Base-by-base conservation (phyloP, 2,888 invertebrate species). In the Apantesis nais region DNA sequence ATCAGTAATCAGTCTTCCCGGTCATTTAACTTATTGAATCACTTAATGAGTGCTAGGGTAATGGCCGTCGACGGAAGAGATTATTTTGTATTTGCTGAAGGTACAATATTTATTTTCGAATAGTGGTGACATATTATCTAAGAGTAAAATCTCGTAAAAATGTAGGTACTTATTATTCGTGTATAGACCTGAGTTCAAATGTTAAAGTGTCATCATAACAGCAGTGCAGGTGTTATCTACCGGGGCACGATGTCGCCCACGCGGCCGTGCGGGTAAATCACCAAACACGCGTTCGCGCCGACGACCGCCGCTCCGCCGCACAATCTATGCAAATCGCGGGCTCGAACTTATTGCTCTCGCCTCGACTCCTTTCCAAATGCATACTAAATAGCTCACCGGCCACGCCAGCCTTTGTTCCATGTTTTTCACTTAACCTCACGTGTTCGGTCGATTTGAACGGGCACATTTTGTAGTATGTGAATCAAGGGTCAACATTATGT, bases 261-360 rank as follows among this genome's bases (percentile, higher is more conserved):
- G 84, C 88, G 82, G 83, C 82, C 82, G 81, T 82, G 77, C 79
- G 76, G 88, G 89, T 92, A 92, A 91, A 93, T 93, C 92, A 91
- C 90, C 89, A 85, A 91, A 92, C 88, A 82, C 83, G 83, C 81
- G 83, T 75, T 79, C 83, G 85, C 76, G 65, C 66, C 82, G 78
- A 79, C 77, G 62, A 61, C 72, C 78, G 69, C 72, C 86, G 82
- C 78, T 82, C 75, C 81, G 29, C 31, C 64, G 71, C 81, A 88
- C 93, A 94, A 94, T 94, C 94, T 94, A 95, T 94, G 95, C 93
- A 94, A 95, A 94, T 94, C 91, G 90, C 89, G 83, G 83, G 85
- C 90, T 90, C 90, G 90, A 92, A 94, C 93, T 94, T 94, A 94
- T 94, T 93, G 92, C 94, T 94, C 94, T 94, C 94, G 91, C 92